phyloP scores from a whole-genome alignment of 2,113 vertebrate genomes.

The Pyxicephalus adspersus region DNA sequence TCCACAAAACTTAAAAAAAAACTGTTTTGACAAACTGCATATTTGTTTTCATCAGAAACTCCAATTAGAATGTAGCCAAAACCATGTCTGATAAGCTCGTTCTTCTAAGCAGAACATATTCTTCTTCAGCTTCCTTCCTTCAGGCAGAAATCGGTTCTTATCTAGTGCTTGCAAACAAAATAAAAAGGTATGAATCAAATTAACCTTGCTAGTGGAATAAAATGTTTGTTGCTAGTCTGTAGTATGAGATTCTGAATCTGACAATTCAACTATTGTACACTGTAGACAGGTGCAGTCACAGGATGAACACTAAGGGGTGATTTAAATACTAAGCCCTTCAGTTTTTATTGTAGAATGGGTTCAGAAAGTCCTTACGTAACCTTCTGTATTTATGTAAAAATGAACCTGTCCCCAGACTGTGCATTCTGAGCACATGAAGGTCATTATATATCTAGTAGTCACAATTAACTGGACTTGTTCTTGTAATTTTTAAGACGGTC shows the following conservation, averaged over 20 bases:
- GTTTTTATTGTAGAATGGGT: too few relatives aligned
- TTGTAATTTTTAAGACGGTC: too few relatives aligned
- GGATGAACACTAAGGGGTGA: neutral
- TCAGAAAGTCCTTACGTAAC: too few relatives aligned
- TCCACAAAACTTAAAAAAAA: too few relatives aligned
- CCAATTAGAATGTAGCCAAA: neutral
- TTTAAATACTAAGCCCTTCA: neutral
- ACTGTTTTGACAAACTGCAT: too few relatives aligned
- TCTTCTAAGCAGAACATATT: neutral
- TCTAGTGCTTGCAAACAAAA: neutral
- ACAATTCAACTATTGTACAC: neutral
- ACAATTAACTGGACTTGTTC: too few relatives aligned
- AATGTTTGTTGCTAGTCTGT: neutral
- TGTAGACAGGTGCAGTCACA: neutral
- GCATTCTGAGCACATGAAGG: too few relatives aligned
- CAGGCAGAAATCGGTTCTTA: constrained; percentile 14
- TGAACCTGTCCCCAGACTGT: too few relatives aligned
- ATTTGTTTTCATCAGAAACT: constrained; percentile 6
- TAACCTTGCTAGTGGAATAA: constrained; percentile 36
- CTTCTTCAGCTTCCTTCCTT: neutral
- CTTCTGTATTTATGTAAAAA: too few relatives aligned
- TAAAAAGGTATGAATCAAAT: constrained; percentile 7
- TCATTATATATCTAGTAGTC: too few relatives aligned
- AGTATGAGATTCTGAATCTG: neutral
- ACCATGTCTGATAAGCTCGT: neutral